Evolutionary conservation across 2,113 vertebrate genomes (phyloP).

Genomic region (Cervus canadensis): DNA sequence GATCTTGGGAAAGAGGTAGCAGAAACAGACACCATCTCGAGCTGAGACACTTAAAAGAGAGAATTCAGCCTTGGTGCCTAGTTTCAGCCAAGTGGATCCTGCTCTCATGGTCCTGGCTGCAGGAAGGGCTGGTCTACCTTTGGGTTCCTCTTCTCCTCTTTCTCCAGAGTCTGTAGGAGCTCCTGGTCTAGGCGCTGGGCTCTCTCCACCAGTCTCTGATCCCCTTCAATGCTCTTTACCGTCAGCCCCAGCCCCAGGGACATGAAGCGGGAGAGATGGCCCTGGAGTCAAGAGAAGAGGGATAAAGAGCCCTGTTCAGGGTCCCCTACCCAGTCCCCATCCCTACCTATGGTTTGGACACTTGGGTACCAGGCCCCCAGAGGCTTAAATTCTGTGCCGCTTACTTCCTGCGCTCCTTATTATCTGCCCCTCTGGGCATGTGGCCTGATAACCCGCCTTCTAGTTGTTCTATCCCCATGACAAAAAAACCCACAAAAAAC

Average conservation of each 20-base stretch:
- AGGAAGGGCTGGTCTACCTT: constrained; percentile 38
- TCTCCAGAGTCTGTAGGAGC: constrained; percentile 81
- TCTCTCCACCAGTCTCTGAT: constrained; percentile 79
- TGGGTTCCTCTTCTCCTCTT: constrained; percentile 66
- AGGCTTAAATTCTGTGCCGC: background rate
- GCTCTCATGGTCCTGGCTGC: background rate
- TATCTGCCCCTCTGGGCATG: background rate
- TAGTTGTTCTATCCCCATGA: background rate
- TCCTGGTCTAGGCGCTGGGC: constrained; percentile 86
- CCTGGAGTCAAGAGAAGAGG: constrained; percentile 75
- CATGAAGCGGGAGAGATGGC: constrained; percentile 91
- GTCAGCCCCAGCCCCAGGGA: constrained; percentile 87
- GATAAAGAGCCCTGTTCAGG: background rate
- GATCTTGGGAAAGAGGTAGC: constrained; percentile 43
- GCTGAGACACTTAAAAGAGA: background rate
- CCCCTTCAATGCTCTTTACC: constrained; percentile 90
- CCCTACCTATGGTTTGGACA: background rate
- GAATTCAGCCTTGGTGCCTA: background rate
- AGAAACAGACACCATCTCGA: background rate
- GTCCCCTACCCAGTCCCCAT: background rate
- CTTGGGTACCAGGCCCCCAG: background rate
- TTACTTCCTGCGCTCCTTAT: background rate
- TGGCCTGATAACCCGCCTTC: background rate
- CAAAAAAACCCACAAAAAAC: background rate
- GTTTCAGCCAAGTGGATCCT: background rate